Evolutionary conservation across 2,888 invertebrate species (phyloP).

Genomic region (Vesta saturnalis): DNA sequence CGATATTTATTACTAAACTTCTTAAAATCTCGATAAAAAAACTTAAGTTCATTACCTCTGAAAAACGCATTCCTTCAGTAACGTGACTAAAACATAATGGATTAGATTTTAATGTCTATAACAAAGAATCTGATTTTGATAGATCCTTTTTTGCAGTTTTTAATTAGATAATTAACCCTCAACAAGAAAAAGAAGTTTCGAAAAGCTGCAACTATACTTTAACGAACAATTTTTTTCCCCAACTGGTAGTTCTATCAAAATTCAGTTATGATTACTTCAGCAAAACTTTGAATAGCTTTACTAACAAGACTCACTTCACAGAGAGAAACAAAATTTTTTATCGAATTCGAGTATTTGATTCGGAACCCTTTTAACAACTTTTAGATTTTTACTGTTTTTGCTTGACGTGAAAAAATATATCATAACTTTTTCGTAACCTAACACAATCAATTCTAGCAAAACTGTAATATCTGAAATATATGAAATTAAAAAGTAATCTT

Average conservation of each 20-base stretch:
- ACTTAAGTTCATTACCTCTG: constrained; percentile 23
- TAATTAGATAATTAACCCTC: background rate
- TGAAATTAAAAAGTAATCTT: constrained; percentile 13
- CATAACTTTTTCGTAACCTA: constrained; percentile 4
- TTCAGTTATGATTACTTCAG: constrained; percentile 2
- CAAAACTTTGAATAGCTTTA: constrained; percentile 10
- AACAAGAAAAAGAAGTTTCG: background rate
- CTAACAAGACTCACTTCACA: constrained; percentile 14
- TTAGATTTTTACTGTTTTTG: constrained; percentile 6
- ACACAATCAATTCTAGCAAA: constrained; percentile 8
- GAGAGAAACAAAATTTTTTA: background rate
- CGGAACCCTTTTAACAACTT: constrained; percentile 6
- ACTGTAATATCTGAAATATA: constrained; percentile 10
- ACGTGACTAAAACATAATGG: constrained; percentile 22
- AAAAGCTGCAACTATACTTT: background rate
- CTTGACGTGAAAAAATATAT: constrained; percentile 9
- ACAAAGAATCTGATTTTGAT: constrained; percentile 19
- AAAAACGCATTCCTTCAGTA: constrained; percentile 23
- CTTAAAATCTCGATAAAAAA: constrained; percentile 24
- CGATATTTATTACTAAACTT: constrained; percentile 26
- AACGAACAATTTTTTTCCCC: background rate
- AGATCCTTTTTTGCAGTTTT: constrained; percentile 1
- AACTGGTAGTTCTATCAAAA: background rate
- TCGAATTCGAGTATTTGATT: constrained; percentile 11
- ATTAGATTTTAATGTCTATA: constrained; percentile 23